Evolutionary conservation across 2,888 invertebrate genomes (phyloP).

Genomic region (Athalia cordata): DNA sequence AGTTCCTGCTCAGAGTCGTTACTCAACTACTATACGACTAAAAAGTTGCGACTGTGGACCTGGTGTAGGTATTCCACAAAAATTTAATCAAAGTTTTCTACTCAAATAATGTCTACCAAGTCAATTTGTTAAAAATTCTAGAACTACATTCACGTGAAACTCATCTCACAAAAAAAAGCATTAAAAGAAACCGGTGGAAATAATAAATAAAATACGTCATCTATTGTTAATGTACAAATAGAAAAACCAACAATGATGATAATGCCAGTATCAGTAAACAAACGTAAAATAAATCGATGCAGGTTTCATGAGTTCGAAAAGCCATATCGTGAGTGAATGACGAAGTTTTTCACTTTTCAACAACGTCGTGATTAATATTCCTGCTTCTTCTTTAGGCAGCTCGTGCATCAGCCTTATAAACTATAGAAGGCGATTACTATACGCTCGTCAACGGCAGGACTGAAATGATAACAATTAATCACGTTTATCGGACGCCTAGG

Average conservation of each 20-base stretch:
- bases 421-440: no score
- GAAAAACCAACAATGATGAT: no score
- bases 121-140: slow-evolving; percentile 20
- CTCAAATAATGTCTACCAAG: slow-evolving; percentile 17
- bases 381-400: background rate
- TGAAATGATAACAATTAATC: slow-evolving; percentile 30
- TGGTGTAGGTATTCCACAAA: background rate
- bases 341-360: slow-evolving; percentile 8
- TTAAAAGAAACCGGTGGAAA: background rate
- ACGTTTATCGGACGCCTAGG: slow-evolving; percentile 17
- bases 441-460: slow-evolving; percentile 1
- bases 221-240: no score
- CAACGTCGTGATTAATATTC: slow-evolving; percentile 32
- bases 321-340: background rate
- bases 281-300: slow-evolving; percentile 3
- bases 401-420: no score
- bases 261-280: no score
- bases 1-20: no score
- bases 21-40: no score
- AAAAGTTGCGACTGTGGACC: background rate
- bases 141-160: background rate
- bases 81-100: slow-evolving; percentile 32
- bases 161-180: slow-evolving; percentile 4
- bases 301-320: background rate
- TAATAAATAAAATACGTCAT: no score